Evolutionary conservation across 1,140 invertebrate species (phyloP).

Genomic region (Drosophila ercepeae): DNA sequence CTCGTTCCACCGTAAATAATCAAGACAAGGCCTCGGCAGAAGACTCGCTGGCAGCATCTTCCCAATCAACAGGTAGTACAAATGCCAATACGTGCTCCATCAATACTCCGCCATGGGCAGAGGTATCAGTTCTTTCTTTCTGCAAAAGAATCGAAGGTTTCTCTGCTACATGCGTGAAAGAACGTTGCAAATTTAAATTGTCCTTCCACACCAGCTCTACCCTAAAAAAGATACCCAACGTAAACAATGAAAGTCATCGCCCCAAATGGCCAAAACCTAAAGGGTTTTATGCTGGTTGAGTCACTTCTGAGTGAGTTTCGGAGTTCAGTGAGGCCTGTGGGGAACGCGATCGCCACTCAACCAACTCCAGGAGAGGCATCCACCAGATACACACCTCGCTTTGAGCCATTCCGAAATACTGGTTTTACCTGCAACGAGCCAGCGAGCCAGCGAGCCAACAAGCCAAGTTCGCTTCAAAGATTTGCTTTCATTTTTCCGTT

Average conservation of each 20-base stretch:
- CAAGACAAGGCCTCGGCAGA: conserved; percentile 53
- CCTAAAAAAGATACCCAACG: background rate
- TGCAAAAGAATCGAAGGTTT: conserved; percentile 25
- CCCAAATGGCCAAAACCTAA: background rate
- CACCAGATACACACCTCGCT: conserved; percentile 68
- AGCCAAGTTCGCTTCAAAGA: conserved; percentile 73
- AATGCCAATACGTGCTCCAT: conserved; percentile 73
- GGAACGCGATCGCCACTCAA: conserved; percentile 6
- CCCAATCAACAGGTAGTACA: conserved; percentile 82
- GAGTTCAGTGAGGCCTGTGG: background rate
- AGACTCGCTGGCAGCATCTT: conserved; percentile 32
- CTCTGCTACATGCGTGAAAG: conserved; percentile 61
- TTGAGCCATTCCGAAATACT: conserved; percentile 65
- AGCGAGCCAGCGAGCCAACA: conserved; percentile 40
- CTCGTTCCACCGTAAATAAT: conserved; percentile 61
- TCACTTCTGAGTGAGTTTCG: conserved; percentile 1
- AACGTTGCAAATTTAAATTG: conserved; percentile 3
- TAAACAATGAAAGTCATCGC: background rate
- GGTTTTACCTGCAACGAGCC: conserved; percentile 63
- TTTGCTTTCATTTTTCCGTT: conserved; percentile 82
- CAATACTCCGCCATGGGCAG: conserved; percentile 29
- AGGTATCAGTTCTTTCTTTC: conserved; percentile 22
- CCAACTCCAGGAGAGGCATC: conserved; percentile 10
- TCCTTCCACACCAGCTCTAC: background rate
- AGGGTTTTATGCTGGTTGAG: background rate